A percentile compares a stretch with the other conserved stretches of the same genome.
Evolutionary conservation across 2,113 vertebrate genomes (phyloP).

Genomic region (Cyprinodon variegatus): DNA sequence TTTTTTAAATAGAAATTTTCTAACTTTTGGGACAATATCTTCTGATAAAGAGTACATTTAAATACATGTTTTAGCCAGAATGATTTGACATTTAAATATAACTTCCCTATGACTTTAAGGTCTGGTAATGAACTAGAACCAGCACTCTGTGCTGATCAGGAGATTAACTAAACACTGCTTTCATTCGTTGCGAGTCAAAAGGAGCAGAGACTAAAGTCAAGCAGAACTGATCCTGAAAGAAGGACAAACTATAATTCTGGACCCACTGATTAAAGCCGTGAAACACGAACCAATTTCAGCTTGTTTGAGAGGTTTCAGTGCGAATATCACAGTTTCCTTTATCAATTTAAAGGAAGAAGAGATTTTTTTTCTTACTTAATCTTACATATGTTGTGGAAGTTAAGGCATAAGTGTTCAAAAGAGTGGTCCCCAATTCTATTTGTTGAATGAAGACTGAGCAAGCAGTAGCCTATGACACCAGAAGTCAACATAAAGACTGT

Average conservation of each 20-base stretch:
- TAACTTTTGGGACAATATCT: too few species aligned
- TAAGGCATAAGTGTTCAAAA: neutral
- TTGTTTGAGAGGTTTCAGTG: neutral
- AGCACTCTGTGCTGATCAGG: slow-evolving; percentile 36
- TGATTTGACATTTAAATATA: too few species aligned
- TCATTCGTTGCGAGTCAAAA: slow-evolving; percentile 14
- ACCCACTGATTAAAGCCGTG: neutral
- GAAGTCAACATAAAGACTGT: slow-evolving; percentile 53
- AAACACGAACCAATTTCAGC: neutral
- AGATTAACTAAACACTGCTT: slow-evolving; percentile 41
- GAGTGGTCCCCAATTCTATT: slow-evolving; percentile 12
- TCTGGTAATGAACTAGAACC: slow-evolving; percentile 50
- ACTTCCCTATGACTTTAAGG: neutral
- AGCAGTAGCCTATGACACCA: slow-evolving; percentile 56
- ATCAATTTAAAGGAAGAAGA: slow-evolving; percentile 18
- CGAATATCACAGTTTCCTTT: neutral
- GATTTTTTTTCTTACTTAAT: neutral
- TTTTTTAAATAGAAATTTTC: too few species aligned
- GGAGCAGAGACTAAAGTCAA: slow-evolving; percentile 1
- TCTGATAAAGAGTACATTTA: too few species aligned
- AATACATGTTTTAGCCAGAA: too few species aligned
- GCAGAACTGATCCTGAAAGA: slow-evolving; percentile 2
- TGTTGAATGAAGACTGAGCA: slow-evolving; percentile 26
- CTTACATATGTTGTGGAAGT: neutral
- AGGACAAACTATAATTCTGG: neutral